phyloP scores from a whole-genome alignment of 92 coral and sea anemone species.

The Epizoanthus illoricatus region DNA sequence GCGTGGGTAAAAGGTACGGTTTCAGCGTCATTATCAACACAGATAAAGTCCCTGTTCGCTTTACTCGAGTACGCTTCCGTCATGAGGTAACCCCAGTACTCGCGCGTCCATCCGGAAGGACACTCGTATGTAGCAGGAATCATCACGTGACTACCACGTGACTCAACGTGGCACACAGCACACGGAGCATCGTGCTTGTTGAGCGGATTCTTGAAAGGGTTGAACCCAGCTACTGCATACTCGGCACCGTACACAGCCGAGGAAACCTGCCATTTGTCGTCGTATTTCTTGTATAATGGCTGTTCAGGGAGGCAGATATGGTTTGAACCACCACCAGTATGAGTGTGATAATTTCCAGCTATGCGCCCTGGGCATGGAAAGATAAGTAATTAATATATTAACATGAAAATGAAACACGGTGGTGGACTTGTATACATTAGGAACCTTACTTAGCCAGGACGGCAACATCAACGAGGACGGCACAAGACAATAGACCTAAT shows the following conservation, averaged over 20 bases:
- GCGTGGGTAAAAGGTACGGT: constrained; percentile 49
- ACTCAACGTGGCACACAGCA: constrained; percentile 75
- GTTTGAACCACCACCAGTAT: constrained; percentile 47
- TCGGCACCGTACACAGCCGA: constrained; percentile 60
- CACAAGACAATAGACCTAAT: too few relatives aligned
- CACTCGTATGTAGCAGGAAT: constrained; percentile 81
- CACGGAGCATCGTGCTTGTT: constrained; percentile 65
- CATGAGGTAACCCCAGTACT: constrained; percentile 86
- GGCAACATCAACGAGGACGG: too few relatives aligned
- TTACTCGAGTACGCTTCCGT: constrained; percentile 46
- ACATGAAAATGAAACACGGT: too few relatives aligned
- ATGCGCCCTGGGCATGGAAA: constrained; percentile 24
- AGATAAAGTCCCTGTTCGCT: constrained; percentile 60
- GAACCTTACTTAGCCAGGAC: too few relatives aligned
- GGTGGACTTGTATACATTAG: too few relatives aligned
- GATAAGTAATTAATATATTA: too few relatives aligned
- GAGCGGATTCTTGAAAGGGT: too few relatives aligned
- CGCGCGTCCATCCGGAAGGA: constrained; percentile 79
- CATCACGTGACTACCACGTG: constrained; percentile 77
- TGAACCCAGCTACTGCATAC: constrained; percentile 9
- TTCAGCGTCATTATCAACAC: constrained; percentile 76
- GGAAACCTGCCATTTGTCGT: constrained; percentile 16
- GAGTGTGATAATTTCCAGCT: constrained; percentile 26
- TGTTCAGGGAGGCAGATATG: constrained; percentile 46
- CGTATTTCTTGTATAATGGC: constrained; percentile 36